phyloP scores from a whole-genome alignment of 1,140 invertebrate species.

The Drosophila suzukii region DNA sequence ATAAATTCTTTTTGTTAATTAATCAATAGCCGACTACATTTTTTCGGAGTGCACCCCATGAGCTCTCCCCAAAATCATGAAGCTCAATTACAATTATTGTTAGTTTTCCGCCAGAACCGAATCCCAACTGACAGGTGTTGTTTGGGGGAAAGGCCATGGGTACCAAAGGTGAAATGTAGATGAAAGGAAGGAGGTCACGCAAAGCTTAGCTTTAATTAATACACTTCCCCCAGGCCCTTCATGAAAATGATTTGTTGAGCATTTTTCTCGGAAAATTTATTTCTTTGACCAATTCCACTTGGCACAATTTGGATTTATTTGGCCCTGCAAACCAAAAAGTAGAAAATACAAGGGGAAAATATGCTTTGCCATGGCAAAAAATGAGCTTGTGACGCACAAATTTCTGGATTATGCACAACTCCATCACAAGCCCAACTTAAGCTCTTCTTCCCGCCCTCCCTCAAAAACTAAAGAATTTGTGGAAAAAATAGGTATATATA shows the following conservation, averaged over 20 bases:
- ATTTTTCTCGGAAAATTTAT: slow-evolving; percentile 33
- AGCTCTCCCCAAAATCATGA: slow-evolving; percentile 12
- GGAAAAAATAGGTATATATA: slow-evolving; percentile 15
- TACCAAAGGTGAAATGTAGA: background rate
- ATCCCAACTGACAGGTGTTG: slow-evolving; percentile 66
- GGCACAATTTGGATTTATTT: slow-evolving; percentile 31
- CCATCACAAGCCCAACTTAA: slow-evolving; percentile 26
- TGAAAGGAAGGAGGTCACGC: slow-evolving; percentile 38
- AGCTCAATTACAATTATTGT: slow-evolving; percentile 75
- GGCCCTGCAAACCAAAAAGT: background rate
- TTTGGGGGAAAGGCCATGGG: background rate
- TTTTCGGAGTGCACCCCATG: slow-evolving; percentile 13
- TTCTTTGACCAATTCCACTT: slow-evolving; percentile 18
- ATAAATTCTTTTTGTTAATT: background rate
- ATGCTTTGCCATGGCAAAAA: slow-evolving; percentile 49
- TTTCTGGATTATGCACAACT: slow-evolving; percentile 49
- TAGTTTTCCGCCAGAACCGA: slow-evolving; percentile 51
- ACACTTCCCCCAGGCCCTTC: slow-evolving; percentile 15
- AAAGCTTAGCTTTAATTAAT: slow-evolving; percentile 64
- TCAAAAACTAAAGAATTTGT: slow-evolving; percentile 29
- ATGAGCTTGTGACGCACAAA: slow-evolving; percentile 59
- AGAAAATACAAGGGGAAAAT: slow-evolving; percentile 5
- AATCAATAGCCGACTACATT: too few relatives aligned
- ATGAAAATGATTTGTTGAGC: slow-evolving; percentile 22
- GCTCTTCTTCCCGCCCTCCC: background rate